A percentile compares a stretch with the other conserved stretches of the same genome.
Evolutionary conservation across 1,140 invertebrate genomes (phyloP).

Genomic region (Notospermus geniculatus): DNA sequence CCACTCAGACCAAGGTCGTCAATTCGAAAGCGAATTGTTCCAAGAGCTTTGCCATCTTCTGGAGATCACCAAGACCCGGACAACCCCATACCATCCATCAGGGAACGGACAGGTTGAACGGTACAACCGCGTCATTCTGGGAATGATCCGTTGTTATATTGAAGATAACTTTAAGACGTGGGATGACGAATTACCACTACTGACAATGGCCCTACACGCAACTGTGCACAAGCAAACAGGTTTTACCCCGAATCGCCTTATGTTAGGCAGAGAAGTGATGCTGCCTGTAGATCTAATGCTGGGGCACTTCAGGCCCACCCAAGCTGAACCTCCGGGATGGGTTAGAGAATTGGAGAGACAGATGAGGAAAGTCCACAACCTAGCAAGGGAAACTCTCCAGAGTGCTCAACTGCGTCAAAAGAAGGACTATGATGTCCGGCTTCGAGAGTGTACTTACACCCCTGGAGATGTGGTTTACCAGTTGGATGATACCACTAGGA

Average conservation of each 20-base stretch:
- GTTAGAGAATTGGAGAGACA: too few species aligned
- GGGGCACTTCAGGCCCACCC: too few species aligned
- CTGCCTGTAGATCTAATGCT: too few species aligned
- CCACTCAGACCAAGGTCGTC: slow-evolving; percentile 9
- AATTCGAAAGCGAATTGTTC: slow-evolving; percentile 22
- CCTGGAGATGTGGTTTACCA: too few species aligned
- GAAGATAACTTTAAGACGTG: slow-evolving; percentile 8
- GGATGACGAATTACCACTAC: slow-evolving; percentile 12
- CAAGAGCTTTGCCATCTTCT: slow-evolving; percentile 13
- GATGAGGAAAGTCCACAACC: too few species aligned
- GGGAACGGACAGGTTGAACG: slow-evolving; percentile 30
- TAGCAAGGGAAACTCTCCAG: too few species aligned
- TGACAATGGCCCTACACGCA: slow-evolving; percentile 13
- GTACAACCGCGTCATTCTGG: slow-evolving; percentile 13
- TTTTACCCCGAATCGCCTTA: slow-evolving; percentile 7
- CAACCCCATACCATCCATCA: slow-evolving; percentile 24
- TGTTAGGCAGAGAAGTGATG: slow-evolving; percentile 10
- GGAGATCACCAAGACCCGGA: slow-evolving; percentile 19
- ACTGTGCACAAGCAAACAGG: slow-evolving; percentile 11
- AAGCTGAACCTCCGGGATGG: too few species aligned
- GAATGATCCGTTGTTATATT: slow-evolving; percentile 10
- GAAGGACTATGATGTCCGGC: too few species aligned
- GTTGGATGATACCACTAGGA: too few species aligned
- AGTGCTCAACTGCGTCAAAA: too few species aligned
- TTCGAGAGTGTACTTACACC: too few species aligned